A percentile compares a stretch with the other conserved stretches of the same genome.
Conservation (phyloP, 2,888 invertebrate species). For the Sicus ferrugineus region DNA sequence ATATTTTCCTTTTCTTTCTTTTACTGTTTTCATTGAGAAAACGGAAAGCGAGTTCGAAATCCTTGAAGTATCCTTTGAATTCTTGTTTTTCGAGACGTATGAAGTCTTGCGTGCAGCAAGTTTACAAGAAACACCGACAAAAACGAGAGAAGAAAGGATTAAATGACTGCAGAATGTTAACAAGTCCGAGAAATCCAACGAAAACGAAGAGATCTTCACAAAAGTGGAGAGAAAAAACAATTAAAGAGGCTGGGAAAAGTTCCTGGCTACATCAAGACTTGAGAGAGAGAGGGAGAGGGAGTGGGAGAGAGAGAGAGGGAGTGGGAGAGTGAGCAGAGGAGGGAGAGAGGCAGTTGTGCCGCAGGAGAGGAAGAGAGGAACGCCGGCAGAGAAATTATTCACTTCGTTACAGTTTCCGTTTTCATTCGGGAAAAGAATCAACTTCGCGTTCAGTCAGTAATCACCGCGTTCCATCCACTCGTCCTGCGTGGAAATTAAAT, state of each 20-base stretch:
- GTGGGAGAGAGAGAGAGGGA: background rate
- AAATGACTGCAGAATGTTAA: background rate
- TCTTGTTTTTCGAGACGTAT: too few relatives aligned
- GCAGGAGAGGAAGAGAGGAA: background rate
- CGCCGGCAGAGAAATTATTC: background rate
- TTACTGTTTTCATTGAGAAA: too few relatives aligned
- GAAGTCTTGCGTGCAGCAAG: too few relatives aligned
- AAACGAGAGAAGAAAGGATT: background rate
- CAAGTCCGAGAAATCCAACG: conserved; percentile 1
- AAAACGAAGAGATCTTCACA: background rate
- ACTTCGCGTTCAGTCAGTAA: background rate
- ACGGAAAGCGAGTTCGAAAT: too few relatives aligned
- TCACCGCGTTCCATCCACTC: background rate
- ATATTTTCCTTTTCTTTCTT: too few relatives aligned
- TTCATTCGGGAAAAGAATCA: too few relatives aligned
- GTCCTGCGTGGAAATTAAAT: background rate
- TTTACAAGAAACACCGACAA: background rate
- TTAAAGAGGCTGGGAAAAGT: background rate
- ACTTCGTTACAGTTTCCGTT: background rate
- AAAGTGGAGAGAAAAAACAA: background rate
- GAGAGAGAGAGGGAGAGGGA: background rate
- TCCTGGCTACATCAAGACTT: too few relatives aligned
- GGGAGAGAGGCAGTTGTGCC: too few relatives aligned
- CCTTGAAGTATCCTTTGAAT: background rate
- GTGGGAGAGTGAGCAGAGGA: too few relatives aligned